Evolutionary conservation across 2,888 invertebrate species (phyloP).

Genomic region (Epistrophe eligans): DNA sequence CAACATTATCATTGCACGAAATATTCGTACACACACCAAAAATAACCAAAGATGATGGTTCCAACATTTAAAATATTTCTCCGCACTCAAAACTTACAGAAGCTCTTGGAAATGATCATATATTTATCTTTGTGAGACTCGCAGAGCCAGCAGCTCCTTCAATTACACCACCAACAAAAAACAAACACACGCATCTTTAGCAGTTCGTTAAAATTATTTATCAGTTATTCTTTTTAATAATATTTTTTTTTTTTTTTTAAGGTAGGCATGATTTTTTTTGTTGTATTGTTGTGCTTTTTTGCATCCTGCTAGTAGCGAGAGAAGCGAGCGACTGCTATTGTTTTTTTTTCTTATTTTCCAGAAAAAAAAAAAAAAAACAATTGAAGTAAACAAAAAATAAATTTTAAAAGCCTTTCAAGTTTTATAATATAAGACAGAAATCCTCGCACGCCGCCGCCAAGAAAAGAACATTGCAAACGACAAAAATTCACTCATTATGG

Average conservation of each 20-base stretch:
- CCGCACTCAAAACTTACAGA: conserved; percentile 68
- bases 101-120: conserved; percentile 68
- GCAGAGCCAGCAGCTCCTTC: conserved; percentile 46
- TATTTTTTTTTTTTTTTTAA: conserved; percentile 18
- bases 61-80: conserved; percentile 64
- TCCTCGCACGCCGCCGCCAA: conserved; percentile 55
- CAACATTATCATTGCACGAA: conserved; percentile 35
- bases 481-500: conserved; percentile 76
- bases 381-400: conserved; percentile 75
- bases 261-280: not conserved
- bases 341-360: not conserved
- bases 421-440: conserved; percentile 45
- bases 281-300: not conserved
- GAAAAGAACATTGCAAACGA: conserved; percentile 70
- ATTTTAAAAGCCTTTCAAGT: conserved; percentile 58
- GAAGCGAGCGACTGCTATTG: not conserved
- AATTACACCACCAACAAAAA: conserved; percentile 57
- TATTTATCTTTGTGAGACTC: conserved; percentile 66
- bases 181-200: conserved; percentile 41
- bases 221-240: conserved; percentile 65
- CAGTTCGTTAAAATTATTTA: conserved; percentile 69
- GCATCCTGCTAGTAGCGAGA: not conserved
- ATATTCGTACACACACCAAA: not conserved
- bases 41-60: not conserved
- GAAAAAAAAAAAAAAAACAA: conserved; percentile 15